phyloP scores from a whole-genome alignment of 2,797 vertebrate genomes.

The Anguilla anguilla region DNA sequence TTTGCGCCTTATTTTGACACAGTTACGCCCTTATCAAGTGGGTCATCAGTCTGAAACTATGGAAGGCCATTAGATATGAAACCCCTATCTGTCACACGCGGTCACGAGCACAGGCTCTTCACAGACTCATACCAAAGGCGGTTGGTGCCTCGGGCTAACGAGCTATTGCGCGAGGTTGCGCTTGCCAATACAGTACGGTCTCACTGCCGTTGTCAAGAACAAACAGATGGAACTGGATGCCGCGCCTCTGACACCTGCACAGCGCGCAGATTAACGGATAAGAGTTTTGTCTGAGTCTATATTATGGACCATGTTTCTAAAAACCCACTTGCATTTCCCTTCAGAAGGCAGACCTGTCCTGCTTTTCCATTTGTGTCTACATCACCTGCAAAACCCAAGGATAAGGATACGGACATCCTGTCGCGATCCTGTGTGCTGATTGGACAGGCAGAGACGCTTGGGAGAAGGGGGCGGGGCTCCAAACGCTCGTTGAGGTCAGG shows the following conservation, averaged over 20 bases:
- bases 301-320: not conserved
- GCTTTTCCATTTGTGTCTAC: not conserved
- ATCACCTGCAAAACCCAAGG: not conserved
- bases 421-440: not conserved
- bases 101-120: conserved; percentile 10
- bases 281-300: not conserved
- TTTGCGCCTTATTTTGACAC: conserved; percentile 37
- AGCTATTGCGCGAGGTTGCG: not conserved
- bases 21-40: conserved; percentile 46
- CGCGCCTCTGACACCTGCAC: not conserved
- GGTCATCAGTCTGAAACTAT: conserved; percentile 40
- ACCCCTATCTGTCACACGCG: conserved; percentile 44
- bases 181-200: not conserved
- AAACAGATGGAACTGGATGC: not conserved
- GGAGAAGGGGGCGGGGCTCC: not conserved
- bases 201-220: not conserved
- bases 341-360: not conserved
- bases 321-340: not conserved
- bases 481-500: not conserved
- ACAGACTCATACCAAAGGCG: not conserved
- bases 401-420: not conserved
- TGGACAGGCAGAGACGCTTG: too few relatives aligned
- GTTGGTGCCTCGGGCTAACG: not conserved
- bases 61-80: too few relatives aligned
- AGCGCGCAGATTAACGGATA: not conserved